Evolutionary conservation across 30 jellyfish, hydroid and myxozoan species (phyloP), one percentile per base, ranked within the genome.

Genomic region (Hydra vulgaris): DNA sequence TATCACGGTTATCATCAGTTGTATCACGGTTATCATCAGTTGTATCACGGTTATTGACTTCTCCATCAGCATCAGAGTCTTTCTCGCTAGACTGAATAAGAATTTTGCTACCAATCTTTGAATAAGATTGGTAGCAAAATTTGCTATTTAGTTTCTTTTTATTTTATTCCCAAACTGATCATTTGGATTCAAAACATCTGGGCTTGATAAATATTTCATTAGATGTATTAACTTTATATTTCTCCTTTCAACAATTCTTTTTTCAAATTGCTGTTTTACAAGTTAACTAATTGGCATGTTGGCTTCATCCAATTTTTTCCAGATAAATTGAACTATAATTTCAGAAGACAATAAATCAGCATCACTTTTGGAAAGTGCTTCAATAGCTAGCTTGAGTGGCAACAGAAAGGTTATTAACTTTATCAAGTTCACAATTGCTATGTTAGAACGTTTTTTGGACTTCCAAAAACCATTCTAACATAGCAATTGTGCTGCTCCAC

Each of bases 391-490:
- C 12, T 40, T 40, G 12, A 40, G 61, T 40, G n/a, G 61, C 61
- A 40, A 40, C 61, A 40, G 8, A 40, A 40, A 40, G 61, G 61
- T 40, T 40, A 40, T 40, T 40, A 40, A 40, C 61, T 40, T 40
- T 40, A 40, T 40, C 61, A 40, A 40, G 61, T 40, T 40, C 61
- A 40, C 12, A 5, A 5, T 40, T 40, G 12, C 8, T 3, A 40
- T 3, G 61, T 5, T 5, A 12, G 12, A 40, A 40, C 5, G 5
- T 12, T 3, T 81, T 56, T 81, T 86, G 23, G 80, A 18, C 24
- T 68, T 74, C 20, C 87, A 20, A 17, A 21, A 67, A 15, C 15
- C 82, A 7, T 67, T 71, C 21, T 17, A 68, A 72, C n/a, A 74
- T 52, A 8, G 52, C 23, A 15, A 8, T 15, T 21, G 23, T 27